phyloP scores from a whole-genome alignment of 1,140 invertebrate genomes.

The Thalassaphorura encarpata region DNA sequence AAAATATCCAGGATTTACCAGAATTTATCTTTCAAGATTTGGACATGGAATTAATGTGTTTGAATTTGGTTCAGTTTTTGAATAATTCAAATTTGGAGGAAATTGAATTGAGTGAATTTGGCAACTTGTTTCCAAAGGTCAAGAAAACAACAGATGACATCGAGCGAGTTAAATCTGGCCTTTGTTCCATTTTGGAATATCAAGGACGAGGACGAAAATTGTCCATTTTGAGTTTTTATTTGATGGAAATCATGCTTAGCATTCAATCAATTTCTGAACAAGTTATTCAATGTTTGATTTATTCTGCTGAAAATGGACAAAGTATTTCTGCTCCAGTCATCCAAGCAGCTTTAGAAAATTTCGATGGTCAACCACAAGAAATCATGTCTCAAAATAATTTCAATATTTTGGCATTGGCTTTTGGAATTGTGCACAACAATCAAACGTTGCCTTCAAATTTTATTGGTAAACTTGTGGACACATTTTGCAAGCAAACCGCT shows the following conservation, averaged over 20 bases:
- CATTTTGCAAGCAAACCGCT: not conserved
- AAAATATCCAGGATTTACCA: not conserved
- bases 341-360: not conserved
- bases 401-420: not conserved
- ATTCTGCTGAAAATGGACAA: not conserved
- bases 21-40: not conserved
- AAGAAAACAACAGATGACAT: too few species aligned
- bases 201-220: not conserved
- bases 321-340: not conserved
- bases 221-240: not conserved
- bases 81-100: not conserved
- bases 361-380: not conserved
- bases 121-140: too few species aligned
- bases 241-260: not conserved
- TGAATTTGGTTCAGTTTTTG: too few species aligned
- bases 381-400: too few species aligned
- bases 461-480: not conserved
- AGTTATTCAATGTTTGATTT: not conserved
- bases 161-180: not conserved
- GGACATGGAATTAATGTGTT: not conserved
- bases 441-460: not conserved
- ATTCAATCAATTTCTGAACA: not conserved
- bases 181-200: not conserved
- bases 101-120: not conserved
- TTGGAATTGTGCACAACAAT: not conserved